A percentile compares a stretch with the other conserved stretches of the same genome.
phyloP scores from a whole-genome alignment of 2,113 vertebrate genomes.

The Piliocolobus tephrosceles region DNA sequence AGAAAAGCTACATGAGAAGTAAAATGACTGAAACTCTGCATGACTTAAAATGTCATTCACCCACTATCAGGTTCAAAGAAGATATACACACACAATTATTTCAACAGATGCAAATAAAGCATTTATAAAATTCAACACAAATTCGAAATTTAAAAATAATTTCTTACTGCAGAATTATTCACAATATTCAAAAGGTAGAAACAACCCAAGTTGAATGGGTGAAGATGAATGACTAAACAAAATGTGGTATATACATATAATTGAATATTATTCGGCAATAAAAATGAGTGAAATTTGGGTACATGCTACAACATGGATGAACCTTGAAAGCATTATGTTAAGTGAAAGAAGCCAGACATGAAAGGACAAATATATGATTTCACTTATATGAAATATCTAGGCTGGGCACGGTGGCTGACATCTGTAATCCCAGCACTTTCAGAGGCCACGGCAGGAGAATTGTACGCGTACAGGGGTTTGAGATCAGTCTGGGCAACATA shows the following conservation, averaged over 20 bases:
- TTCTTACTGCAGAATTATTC: not conserved
- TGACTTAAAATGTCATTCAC: not conserved
- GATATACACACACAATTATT: not conserved
- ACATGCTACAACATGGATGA: not conserved
- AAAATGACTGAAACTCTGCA: not conserved
- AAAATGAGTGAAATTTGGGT: not conserved
- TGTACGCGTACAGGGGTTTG: no score
- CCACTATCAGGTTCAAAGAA: not conserved
- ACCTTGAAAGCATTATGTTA: not conserved
- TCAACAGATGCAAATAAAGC: not conserved
- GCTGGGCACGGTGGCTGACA: no score
- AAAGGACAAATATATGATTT: not conserved
- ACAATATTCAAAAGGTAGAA: not conserved
- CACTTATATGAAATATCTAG: not conserved
- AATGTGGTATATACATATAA: not conserved
- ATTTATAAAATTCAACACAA: constrained; percentile 10
- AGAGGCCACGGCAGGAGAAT: no score
- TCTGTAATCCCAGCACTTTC: no score
- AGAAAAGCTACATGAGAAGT: not conserved
- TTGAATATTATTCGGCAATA: not conserved
- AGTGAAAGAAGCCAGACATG: not conserved
- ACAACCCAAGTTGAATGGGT: not conserved
- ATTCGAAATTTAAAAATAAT: constrained; percentile 33
- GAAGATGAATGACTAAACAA: not conserved
- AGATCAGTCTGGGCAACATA: no score